Percentiles rank a stretch among this genome's conserved stretches.
phyloP scores from a whole-genome alignment of 2,113 vertebrate species.

The Pteruthius melanotis region DNA sequence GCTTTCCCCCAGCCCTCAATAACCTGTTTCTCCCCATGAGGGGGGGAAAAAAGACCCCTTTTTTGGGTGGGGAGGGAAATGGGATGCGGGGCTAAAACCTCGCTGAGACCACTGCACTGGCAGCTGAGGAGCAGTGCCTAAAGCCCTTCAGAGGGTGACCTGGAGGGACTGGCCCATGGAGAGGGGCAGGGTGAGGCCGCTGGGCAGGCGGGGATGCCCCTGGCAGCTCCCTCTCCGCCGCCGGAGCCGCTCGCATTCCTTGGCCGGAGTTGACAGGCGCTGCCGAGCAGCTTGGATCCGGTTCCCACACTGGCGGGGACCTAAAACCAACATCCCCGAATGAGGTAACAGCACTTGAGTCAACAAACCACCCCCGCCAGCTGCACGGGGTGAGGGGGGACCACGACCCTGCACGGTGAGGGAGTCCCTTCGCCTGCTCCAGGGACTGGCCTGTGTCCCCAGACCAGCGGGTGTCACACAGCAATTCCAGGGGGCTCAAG shows the following conservation, averaged over 20 bases:
- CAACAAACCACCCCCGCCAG: conserved; percentile 30
- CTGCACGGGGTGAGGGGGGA: neutral
- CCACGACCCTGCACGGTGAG: neutral
- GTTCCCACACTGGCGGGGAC: conserved; percentile 62
- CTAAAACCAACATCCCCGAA: conserved; percentile 64
- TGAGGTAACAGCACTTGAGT: conserved; percentile 62
- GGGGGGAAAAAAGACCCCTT: rapidly evolving
- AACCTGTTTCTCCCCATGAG: neutral
- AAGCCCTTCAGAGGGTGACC: neutral
- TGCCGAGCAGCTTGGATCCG: conserved; percentile 41
- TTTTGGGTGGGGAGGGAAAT: neutral
- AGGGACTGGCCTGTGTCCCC: neutral
- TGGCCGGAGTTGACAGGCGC: conserved; percentile 51
- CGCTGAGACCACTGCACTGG: rapidly evolving
- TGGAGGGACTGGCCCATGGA: neutral
- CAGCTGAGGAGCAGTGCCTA: neutral
- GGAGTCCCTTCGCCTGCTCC: neutral
- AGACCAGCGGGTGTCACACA: rapidly evolving
- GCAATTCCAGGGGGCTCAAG: rapidly evolving
- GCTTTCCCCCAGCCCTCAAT: neutral
- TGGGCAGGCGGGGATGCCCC: neutral
- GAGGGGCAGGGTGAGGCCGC: neutral
- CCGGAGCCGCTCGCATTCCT: conserved; percentile 1
- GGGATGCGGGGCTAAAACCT: neutral
- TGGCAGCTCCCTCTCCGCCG: neutral